Evolutionary conservation across 2,113 vertebrate genomes (phyloP).

Genomic region (Calypte anna): DNA sequence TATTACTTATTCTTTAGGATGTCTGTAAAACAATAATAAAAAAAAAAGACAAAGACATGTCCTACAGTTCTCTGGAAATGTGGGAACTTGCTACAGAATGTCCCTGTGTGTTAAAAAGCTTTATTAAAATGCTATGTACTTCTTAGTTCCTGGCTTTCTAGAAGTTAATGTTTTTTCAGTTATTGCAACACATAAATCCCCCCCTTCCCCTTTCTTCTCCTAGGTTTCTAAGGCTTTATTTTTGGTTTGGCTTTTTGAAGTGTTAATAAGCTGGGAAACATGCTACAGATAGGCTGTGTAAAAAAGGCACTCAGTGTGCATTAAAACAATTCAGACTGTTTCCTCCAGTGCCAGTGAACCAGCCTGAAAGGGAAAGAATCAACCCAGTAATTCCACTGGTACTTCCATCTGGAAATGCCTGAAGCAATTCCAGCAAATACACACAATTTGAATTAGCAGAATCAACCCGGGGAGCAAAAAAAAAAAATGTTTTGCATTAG

Average conservation of each 20-base stretch:
- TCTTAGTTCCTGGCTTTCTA: background rate
- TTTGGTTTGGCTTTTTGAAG: slow-evolving; percentile 3
- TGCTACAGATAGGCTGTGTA: background rate
- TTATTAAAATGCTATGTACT: background rate
- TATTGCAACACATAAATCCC: background rate
- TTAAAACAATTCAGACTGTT: background rate
- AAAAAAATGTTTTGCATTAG: background rate
- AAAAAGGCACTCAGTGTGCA: background rate
- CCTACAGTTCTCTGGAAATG: background rate
- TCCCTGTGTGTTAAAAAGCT: background rate
- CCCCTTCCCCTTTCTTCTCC: background rate
- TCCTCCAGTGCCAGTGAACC: background rate
- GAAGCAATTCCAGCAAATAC: background rate
- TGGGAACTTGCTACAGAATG: background rate
- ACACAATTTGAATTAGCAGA: background rate
- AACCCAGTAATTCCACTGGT: background rate
- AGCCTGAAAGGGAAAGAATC: background rate
- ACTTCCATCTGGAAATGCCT: background rate
- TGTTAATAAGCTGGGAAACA: background rate
- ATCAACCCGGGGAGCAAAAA: background rate
- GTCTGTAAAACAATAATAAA: background rate
- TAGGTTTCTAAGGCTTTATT: background rate
- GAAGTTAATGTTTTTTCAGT: background rate
- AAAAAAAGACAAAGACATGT: background rate
- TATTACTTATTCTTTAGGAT: background rate